phyloP scores from a whole-genome alignment of 1,140 invertebrate genomes.

The Geopemphigus sp. region DNA sequence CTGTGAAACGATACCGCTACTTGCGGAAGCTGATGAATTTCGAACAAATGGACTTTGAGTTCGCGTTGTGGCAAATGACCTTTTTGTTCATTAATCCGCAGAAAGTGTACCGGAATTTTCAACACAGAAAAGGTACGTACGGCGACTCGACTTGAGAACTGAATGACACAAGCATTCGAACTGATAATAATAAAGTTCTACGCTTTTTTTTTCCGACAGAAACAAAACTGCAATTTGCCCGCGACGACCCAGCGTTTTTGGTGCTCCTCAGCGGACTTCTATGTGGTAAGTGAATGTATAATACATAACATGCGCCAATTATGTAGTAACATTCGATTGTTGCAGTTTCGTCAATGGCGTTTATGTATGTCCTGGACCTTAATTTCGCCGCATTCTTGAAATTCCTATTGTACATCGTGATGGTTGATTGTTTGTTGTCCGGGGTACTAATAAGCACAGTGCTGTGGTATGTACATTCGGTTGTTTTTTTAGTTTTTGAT shows the following conservation, averaged over 20 bases:
- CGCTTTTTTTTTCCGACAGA: conserved; percentile 66
- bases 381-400: conserved; percentile 74
- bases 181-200: too few species aligned
- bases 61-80: conserved; percentile 98
- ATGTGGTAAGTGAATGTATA: conserved; percentile 64
- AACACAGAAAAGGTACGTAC: conserved; percentile 93
- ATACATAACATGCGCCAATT: background rate
- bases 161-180: too few species aligned
- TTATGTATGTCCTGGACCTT: conserved; percentile 78
- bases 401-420: conserved; percentile 88
- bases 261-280: conserved; percentile 87
- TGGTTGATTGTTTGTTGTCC: conserved; percentile 89
- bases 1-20: conserved; percentile 91
- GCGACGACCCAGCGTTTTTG: conserved; percentile 98
- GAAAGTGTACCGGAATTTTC: conserved; percentile 97
- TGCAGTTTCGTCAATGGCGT: conserved; percentile 85
- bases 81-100: conserved; percentile 93
- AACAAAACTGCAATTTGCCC: conserved; percentile 97
- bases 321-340: conserved; percentile 52
- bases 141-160: too few species aligned
- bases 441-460: conserved; percentile 85
- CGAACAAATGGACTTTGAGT: conserved; percentile 99
- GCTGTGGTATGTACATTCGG: conserved; percentile 71
- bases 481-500: background rate
- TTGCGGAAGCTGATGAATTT: conserved; percentile 87